Evolutionary conservation across 2,888 invertebrate species (phyloP), one percentile per base, ranked within the genome.

Genomic region (Rugalucina vietnamica): DNA sequence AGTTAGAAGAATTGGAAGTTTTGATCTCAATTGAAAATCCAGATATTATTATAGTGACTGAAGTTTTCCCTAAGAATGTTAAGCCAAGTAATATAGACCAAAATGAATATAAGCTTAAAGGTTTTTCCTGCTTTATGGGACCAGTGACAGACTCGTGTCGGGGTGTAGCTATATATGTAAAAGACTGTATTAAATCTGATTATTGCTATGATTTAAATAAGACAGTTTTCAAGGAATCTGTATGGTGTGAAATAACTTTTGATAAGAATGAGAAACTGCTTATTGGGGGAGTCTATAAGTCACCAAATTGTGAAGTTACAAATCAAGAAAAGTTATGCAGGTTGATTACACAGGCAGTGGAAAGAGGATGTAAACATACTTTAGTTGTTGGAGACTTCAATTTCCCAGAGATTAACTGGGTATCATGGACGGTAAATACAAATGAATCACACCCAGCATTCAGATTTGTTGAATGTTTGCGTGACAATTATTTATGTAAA

Each of bases 331-430:
- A n/a, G 36, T 50, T 77, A 29, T 27, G 36, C n/a, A 34, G 37
- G n/a, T 36, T 76, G 54, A 36, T 76, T 24, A 39, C 34, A 65
- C 36, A 65, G 27, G 77, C 57, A 24, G 21, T n/a, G 5, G 37
- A 34, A 70, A 71, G n/a, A 18, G 27, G 21, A 10, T 65, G 32
- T 65, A 70, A 78, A 24, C 39, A 78, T 8, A 27, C 36, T 12
- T 24, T 78, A 3, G 50, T 78, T 43, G 36, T 78, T 10, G 78
- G 78, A 34, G 78, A 78, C 50, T 76, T 77, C 70, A 77, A 77
- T 34, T 77, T 77, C 32, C 77, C 77, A 27, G 77, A 60, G 4
- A 70, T 77, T 3, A 43, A 77, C 49, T 77, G 77, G 77, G 27
- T 39, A 12, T 39, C 5, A 3, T 77, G 77, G 77, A 37, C 70